Evolutionary conservation across 92 coral and sea anemone genomes (phyloP).

Genomic region (Blastomussa wellsi): DNA sequence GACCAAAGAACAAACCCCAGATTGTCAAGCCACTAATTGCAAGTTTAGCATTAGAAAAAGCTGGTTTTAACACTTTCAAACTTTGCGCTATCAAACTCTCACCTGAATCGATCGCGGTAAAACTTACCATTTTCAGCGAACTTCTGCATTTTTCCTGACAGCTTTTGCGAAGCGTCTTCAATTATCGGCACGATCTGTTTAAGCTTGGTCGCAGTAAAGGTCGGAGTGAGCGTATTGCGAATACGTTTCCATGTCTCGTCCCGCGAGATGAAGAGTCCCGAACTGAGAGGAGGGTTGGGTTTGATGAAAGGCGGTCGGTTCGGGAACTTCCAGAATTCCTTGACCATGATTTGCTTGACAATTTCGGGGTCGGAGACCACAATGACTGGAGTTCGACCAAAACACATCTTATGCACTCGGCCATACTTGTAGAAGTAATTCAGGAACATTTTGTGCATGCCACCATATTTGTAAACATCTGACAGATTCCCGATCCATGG

Average conservation of each 20-base stretch:
- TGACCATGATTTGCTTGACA: conserved; percentile 64
- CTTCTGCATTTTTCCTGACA: conserved; percentile 49
- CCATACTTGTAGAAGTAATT: conserved; percentile 65
- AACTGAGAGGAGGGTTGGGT: conserved; percentile 47
- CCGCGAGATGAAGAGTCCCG: conserved; percentile 43
- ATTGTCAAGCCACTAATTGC: not conserved
- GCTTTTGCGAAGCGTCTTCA: conserved; percentile 43
- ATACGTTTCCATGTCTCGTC: conserved; percentile 70
- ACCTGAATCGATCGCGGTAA: too few relatives aligned
- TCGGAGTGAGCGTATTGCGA: conserved; percentile 66
- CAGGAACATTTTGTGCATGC: conserved; percentile 65
- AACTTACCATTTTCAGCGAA: conserved; percentile 55
- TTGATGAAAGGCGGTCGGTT: conserved; percentile 61
- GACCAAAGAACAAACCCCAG: too few relatives aligned
- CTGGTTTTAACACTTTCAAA: too few relatives aligned
- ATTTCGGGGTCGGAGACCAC: conserved; percentile 72
- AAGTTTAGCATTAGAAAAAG: not conserved
- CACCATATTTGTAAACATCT: conserved; percentile 67
- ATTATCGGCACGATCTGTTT: conserved; percentile 64
- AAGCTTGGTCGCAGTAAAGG: conserved; percentile 67
- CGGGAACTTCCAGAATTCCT: conserved; percentile 69
- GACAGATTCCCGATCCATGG: conserved; percentile 68
- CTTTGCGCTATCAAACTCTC: too few relatives aligned
- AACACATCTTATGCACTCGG: conserved; percentile 67
- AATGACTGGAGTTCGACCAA: conserved; percentile 53